phyloP scores from a whole-genome alignment of 2,797 vertebrate genomes.

The Chanos chanos region DNA sequence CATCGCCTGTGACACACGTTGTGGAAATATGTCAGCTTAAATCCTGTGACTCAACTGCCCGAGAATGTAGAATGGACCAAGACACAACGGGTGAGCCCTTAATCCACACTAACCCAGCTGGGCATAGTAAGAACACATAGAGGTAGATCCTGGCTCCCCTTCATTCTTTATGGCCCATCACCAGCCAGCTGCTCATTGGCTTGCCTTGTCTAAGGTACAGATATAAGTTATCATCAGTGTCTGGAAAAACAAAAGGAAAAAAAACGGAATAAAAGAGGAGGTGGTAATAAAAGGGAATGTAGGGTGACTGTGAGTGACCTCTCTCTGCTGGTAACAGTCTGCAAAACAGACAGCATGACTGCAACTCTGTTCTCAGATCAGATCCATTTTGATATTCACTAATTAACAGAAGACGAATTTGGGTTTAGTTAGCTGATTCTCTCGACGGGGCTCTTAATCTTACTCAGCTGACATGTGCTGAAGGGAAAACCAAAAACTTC shows the following conservation, averaged over 20 bases:
- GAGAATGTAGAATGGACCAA: constrained; percentile 22
- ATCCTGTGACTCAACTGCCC: constrained; percentile 18
- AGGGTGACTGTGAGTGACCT: neutral
- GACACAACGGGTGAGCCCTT: neutral
- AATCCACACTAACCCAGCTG: constrained; percentile 7
- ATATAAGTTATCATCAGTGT: constrained; percentile 21
- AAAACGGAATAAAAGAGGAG: neutral
- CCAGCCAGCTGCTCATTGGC: constrained; percentile 15
- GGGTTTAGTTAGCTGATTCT: too few species aligned
- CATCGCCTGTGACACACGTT: constrained; percentile 1
- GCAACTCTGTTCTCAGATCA: neutral
- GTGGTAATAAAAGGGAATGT: constrained; percentile 4
- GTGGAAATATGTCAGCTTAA: constrained; percentile 23
- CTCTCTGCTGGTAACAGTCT: neutral
- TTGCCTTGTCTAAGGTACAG: constrained; percentile 8
- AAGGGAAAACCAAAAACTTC: too few species aligned
- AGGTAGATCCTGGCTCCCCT: neutral
- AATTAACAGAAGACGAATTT: too few species aligned
- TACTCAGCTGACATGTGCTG: too few species aligned
- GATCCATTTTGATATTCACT: too few species aligned
- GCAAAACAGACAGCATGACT: neutral
- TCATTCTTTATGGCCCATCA: neutral
- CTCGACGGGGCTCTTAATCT: too few species aligned
- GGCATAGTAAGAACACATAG: neutral
- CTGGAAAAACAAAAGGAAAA: constrained; percentile 4